Evolutionary conservation across 2,797 vertebrate genomes (phyloP), one percentile per base, ranked within the genome.

Genomic region (Trachops cirrhosus): DNA sequence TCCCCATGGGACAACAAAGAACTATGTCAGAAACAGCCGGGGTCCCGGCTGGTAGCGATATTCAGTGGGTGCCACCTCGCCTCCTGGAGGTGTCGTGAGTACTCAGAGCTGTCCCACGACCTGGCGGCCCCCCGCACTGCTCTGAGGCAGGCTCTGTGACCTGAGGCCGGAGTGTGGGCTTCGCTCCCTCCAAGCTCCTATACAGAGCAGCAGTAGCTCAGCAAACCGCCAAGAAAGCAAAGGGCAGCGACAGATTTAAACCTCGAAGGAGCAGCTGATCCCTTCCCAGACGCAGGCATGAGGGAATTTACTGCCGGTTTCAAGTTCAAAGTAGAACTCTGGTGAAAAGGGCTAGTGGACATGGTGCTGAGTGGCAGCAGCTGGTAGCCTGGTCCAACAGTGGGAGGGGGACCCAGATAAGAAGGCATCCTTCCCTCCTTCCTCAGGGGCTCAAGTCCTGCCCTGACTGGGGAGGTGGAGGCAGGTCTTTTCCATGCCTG

Each of bases 311-410:
- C 12, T 24, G 9, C 9, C 0, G 39, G 84, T 74, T 68, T 95
- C 94, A 73, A 75, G 71, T 96, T 97, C 94, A 95, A 96, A 94
- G 94, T 9, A 68, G 70, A 86, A 87, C 75, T 59, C 37, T 19
- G 50, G 62, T 29, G 37, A 57, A 78, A 39, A 89, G 34, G 39
- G 64, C 68, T 46, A 32, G 67, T 16, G 73, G 86, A 39, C 1
- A 9, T 6, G n/a, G 77, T 34, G 46, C 24, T 37, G 50, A 57
- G 77, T 5, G n/a, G 86, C 2, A 2, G 54, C 86, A 95, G 95
- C 78, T 70, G 92, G 85, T 11, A n/a, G 91, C 11, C 57, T 44
- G 44, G 8, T n/a, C 80, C 70, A 2, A 10, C 1, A 64, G 67
- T 16, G 21, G 67, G 64, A 39, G n/a, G 50, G 24, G 79, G 68